Conservation (phyloP, 1,140 invertebrate genomes). For the Calliopsis andreniformis region DNA sequence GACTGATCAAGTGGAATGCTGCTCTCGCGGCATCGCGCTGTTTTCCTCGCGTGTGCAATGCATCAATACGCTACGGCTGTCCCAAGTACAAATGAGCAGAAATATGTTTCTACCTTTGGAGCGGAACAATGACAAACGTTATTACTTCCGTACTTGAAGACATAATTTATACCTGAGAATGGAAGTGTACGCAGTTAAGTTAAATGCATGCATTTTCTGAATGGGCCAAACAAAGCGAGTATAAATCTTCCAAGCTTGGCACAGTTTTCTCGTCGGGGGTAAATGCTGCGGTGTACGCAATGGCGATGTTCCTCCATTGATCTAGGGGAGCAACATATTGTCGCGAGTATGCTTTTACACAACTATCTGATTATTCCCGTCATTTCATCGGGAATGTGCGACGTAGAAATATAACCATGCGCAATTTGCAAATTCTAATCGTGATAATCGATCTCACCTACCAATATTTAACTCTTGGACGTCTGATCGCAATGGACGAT, state of each 20-base stretch:
- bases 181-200: conserved; percentile 51
- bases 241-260: conserved; percentile 44
- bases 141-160: conserved; percentile 50
- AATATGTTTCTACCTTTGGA: conserved; percentile 28
- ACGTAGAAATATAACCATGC: not conserved
- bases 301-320: not conserved
- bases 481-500: too few species aligned
- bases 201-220: conserved; percentile 63
- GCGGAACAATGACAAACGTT: conserved; percentile 54
- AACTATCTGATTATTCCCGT: not conserved
- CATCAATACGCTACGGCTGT: conserved; percentile 22
- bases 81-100: conserved; percentile 25
- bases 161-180: conserved; percentile 55
- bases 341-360: not conserved
- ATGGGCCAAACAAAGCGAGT: conserved; percentile 36
- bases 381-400: not conserved
- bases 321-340: not conserved
- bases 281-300: not conserved
- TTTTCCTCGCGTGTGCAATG: not conserved
- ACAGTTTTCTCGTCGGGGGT: conserved; percentile 30
- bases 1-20: not conserved
- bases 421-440: too few species aligned
- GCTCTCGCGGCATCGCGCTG: too few species aligned
- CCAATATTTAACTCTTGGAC: too few species aligned
- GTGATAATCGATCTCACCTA: too few species aligned